Evolutionary conservation across 2,888 invertebrate genomes (phyloP).

Genomic region (Cephus spinipes): DNA sequence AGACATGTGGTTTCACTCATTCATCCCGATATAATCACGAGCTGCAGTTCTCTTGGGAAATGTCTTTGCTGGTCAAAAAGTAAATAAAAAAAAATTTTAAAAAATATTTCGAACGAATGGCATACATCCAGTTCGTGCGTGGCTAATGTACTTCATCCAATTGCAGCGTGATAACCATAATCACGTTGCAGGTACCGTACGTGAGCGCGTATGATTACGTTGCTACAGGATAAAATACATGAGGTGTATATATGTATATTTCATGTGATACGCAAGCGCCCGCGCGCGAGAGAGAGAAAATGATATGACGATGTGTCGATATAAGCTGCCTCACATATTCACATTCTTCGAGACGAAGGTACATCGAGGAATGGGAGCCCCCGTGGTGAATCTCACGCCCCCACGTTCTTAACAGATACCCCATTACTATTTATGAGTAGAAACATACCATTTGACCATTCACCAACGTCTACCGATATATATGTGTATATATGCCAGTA

Average conservation of each 20-base stretch:
- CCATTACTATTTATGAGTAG: slow-evolving; percentile 40
- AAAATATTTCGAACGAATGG: slow-evolving; percentile 32
- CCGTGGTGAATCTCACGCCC: slow-evolving; percentile 52
- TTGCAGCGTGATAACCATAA: slow-evolving; percentile 53
- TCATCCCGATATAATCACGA: too few species aligned
- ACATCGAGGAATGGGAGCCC: slow-evolving; percentile 25
- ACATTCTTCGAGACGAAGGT: slow-evolving; percentile 24
- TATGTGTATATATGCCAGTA: background rate
- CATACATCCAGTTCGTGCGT: slow-evolving; percentile 47
- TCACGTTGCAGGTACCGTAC: slow-evolving; percentile 36
- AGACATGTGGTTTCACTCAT: too few species aligned
- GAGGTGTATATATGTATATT: slow-evolving; percentile 9
- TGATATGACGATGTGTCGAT: slow-evolving; percentile 33
- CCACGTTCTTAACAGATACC: slow-evolving; percentile 38
- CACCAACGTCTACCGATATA: background rate
- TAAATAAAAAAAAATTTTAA: too few species aligned
- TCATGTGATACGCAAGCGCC: slow-evolving; percentile 9
- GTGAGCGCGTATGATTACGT: slow-evolving; percentile 3
- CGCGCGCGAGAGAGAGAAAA: slow-evolving; percentile 14
- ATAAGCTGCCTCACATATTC: slow-evolving; percentile 20
- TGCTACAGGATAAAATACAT: too few species aligned
- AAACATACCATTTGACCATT: background rate
- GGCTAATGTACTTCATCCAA: slow-evolving; percentile 54
- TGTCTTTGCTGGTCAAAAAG: too few species aligned
- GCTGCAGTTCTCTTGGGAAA: too few species aligned